Conservation (phyloP, 2,113 vertebrate species). For the Phainopepla nitens region DNA sequence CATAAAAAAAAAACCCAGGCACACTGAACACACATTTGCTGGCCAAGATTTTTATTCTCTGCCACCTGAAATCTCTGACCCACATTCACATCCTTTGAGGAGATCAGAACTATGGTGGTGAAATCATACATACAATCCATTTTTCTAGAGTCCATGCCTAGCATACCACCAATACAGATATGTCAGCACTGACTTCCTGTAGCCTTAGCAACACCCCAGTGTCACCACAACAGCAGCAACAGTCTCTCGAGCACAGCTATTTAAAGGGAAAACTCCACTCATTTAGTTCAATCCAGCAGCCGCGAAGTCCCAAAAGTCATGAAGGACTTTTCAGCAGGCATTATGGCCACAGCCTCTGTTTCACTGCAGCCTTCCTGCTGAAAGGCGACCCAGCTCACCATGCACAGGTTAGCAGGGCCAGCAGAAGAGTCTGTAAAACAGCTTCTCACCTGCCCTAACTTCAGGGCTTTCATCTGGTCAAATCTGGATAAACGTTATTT, state of each 20-base stretch:
- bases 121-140: rapidly evolving
- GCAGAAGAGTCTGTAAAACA: background rate
- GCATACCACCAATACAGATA: background rate
- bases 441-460: background rate
- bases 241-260: background rate
- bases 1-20: rapidly evolving
- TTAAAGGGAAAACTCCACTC: slow-evolving; percentile 47
- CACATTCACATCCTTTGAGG: background rate
- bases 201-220: background rate
- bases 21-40: background rate
- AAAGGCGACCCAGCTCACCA: background rate
- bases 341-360: background rate
- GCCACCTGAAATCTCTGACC: background rate
- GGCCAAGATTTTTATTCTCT: background rate
- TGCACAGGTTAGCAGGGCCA: background rate
- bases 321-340: background rate
- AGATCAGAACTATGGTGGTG: background rate
- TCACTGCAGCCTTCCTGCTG: background rate
- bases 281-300: background rate
- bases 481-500: background rate
- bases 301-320: background rate
- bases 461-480: background rate
- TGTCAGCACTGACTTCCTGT: background rate
- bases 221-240: background rate
- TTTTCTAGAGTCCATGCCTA: background rate